These are phyloP conservation scores for Synanthedon vespiformis DNA, from an alignment of 2,888 invertebrate species.

Conservation along the genomic window DNA sequence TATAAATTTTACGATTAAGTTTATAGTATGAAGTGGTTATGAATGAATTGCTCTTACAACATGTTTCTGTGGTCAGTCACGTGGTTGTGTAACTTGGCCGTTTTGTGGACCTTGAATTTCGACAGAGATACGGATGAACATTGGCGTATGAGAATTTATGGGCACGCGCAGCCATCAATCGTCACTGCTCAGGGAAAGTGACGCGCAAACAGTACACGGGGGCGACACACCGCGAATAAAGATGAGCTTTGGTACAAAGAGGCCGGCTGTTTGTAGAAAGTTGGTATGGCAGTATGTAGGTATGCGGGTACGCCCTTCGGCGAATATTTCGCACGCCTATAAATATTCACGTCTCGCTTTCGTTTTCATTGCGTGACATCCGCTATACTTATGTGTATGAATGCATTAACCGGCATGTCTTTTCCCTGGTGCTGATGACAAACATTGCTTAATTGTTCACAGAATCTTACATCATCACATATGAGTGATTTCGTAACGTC, in stretches of 20 bases:
- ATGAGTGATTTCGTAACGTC: constrained; percentile 39
- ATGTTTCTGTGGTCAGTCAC: too few species aligned
- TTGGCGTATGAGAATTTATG: background rate
- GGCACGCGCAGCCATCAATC: constrained; percentile 9
- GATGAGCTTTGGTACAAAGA: constrained; percentile 57
- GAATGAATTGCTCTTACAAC: too few species aligned
- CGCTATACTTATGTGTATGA: constrained; percentile 17
- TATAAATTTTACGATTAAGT: too few species aligned
- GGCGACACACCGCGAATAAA: constrained; percentile 50
- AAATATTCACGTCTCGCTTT: constrained; percentile 59
- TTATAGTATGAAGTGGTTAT: too few species aligned
- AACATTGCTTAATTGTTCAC: constrained; percentile 51
- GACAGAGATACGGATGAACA: constrained; percentile 23
- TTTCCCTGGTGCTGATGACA: constrained; percentile 31
- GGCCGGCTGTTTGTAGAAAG: constrained; percentile 58
- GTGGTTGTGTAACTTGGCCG: background rate
- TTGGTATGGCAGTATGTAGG: constrained; percentile 21
- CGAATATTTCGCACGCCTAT: constrained; percentile 62
- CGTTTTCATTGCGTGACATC: constrained; percentile 59
- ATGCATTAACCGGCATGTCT: constrained; percentile 12
- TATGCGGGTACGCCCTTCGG: constrained; percentile 68
- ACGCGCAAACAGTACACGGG: constrained; percentile 25
- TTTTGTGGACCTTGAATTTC: constrained; percentile 30
- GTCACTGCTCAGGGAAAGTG: constrained; percentile 44
- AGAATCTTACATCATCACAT: constrained; percentile 42